Base-by-base conservation (phyloP, 92 coral and sea anemone genomes). In the Phenganax subtilis region DNA sequence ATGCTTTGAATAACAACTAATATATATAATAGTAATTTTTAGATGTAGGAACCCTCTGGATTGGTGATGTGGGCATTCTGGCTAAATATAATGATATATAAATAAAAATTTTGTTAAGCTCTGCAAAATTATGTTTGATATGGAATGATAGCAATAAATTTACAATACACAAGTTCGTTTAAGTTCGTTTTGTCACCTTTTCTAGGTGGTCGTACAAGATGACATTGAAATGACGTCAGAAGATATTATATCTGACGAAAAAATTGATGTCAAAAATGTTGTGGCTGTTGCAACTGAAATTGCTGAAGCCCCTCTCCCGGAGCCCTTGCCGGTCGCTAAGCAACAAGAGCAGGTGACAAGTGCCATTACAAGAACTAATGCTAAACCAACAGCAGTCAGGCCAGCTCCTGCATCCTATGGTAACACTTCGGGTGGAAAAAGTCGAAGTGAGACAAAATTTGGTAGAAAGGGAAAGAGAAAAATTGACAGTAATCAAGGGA, bases 401-500 rank as follows among this genome's bases (percentile, higher is more conserved):
- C 54, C 63, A 2, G 61, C 54, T 16, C 56, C 85, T 51, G 51
- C 72, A 10, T 55, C 80, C 47, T 60, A 28, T 30, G 58, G 81
- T 29, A 27, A 54, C 75, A 55, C 64, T 62, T 0, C 47, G 0
- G 25, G 55, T 72, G 16, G 55, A 30, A 71, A 80, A 80, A 72
- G 85, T 29, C 29, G 68, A 20, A 71, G 44, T 54, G 51, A 75
- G 57, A 84, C 62, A 62, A 59, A 78, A 62, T 59, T 76, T 52
- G 55, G 85, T 20, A 47, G 88, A 72, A 81, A 85, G 85, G 98
- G 98, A 62, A 94, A 94, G 60, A 85, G 98, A 71, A 94, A 90
- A 64, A 44, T 94, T 51, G 98, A 94, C 80, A 89, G 89, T 85
- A 88, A 93, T 81, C 97, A 94, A 79, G 97, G 92, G 75, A 67